These are phyloP conservation scores for Adoxophyes honmai DNA, from an alignment of 1,140 invertebrate genomes.

Conservation along the genomic window DNA sequence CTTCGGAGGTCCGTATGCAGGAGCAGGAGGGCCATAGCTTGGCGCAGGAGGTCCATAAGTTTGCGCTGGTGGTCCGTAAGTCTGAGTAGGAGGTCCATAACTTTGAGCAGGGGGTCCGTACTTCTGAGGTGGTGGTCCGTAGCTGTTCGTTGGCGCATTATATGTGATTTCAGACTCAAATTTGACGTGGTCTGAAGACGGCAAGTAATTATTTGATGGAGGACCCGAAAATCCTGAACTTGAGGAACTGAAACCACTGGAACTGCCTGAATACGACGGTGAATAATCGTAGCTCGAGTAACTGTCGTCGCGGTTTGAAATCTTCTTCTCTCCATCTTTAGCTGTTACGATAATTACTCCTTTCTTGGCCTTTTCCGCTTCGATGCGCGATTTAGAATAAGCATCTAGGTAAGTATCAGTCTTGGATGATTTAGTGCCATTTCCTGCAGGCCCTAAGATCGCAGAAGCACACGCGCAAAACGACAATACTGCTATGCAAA, in stretches of 20 bases:
- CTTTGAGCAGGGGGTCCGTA: slow-evolving; percentile 50
- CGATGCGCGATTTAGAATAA: slow-evolving; percentile 63
- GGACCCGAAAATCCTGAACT: slow-evolving; percentile 25
- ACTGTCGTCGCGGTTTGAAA: slow-evolving; percentile 64
- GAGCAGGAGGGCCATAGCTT: slow-evolving; percentile 42
- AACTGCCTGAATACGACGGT: slow-evolving; percentile 43
- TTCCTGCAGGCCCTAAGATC: slow-evolving; percentile 52
- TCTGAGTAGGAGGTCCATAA: slow-evolving; percentile 66
- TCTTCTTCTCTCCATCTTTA: slow-evolving; percentile 66
- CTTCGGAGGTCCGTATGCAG: slow-evolving; percentile 62
- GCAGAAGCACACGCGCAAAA: slow-evolving; percentile 46
- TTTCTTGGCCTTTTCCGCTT: slow-evolving; percentile 67
- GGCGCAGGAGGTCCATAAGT: slow-evolving; percentile 62
- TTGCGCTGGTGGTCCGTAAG: slow-evolving; percentile 68
- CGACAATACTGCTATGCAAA: slow-evolving; percentile 38
- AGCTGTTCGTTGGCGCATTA: slow-evolving; percentile 42
- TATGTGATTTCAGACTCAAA: slow-evolving; percentile 30
- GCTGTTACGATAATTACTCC: slow-evolving; percentile 67
- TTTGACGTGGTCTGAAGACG: slow-evolving; percentile 26
- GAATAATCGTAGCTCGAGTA: slow-evolving; percentile 62
- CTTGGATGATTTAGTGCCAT: slow-evolving; percentile 44
- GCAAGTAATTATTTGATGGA: slow-evolving; percentile 55
- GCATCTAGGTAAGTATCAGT: slow-evolving; percentile 66
- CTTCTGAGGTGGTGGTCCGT: slow-evolving; percentile 37
- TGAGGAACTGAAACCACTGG: slow-evolving; percentile 44